phyloP scores from a whole-genome alignment of 2,113 vertebrate genomes.

The Ophiodon elongatus region DNA sequence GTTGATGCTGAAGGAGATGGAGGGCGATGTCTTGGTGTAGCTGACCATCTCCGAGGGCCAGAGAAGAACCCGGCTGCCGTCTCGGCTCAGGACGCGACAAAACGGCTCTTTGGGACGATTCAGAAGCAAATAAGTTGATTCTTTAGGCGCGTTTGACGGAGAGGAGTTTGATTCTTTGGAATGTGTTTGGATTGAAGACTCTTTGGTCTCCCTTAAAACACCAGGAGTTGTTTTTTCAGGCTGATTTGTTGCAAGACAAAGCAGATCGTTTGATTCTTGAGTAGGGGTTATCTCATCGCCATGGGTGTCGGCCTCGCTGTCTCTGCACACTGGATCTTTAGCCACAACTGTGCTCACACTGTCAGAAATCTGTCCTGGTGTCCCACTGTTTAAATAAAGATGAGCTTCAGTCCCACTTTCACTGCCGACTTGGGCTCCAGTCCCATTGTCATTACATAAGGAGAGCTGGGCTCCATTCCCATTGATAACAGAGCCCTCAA shows the following conservation, averaged over 20 bases:
- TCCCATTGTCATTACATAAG: conserved; percentile 43
- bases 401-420: conserved; percentile 43
- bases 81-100: conserved; percentile 68
- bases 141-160: background rate
- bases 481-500: conserved; percentile 20
- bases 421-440: conserved; percentile 26
- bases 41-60: conserved; percentile 80
- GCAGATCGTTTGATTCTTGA: background rate
- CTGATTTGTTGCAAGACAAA: background rate
- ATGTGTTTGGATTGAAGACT: conserved; percentile 22
- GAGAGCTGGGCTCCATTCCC: conserved; percentile 48
- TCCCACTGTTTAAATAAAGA: conserved; percentile 44
- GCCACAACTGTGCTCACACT: background rate
- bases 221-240: background rate
- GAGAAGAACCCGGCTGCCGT: conserved; percentile 70
- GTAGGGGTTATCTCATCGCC: background rate
- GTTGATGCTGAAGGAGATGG: conserved; percentile 77
- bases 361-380: conserved; percentile 26
- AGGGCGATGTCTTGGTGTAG: conserved; percentile 69
- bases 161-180: background rate
- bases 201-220: conserved; percentile 33
- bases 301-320: background rate
- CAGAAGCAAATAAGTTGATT: rapidly evolving
- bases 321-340: background rate
- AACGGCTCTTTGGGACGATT: conserved; percentile 73